These are phyloP conservation scores for Cebus imitator DNA, from an alignment of 2,113 vertebrate species.

Conservation along the genomic window DNA sequence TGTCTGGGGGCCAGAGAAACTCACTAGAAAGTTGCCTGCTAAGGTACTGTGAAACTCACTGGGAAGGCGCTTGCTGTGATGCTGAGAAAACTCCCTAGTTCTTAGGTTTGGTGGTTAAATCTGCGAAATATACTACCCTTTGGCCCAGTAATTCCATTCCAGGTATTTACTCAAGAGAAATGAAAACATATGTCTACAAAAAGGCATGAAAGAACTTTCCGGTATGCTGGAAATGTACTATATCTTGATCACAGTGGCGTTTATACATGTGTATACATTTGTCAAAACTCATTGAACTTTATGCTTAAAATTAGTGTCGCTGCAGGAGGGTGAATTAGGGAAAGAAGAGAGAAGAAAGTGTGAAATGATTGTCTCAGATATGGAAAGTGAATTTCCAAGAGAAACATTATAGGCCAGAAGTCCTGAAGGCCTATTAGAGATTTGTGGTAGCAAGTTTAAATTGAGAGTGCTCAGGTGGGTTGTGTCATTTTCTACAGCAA, in stretches of 20 bases:
- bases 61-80: neutral
- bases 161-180: slow-evolving; percentile 39
- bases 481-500: neutral
- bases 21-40: neutral
- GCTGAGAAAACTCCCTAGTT: neutral
- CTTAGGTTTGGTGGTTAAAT: slow-evolving; percentile 26
- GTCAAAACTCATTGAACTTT: neutral
- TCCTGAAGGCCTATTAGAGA: neutral
- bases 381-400: neutral
- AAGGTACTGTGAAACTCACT: neutral
- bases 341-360: neutral
- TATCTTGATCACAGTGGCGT: neutral
- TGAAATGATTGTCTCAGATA: neutral
- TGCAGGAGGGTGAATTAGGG: neutral
- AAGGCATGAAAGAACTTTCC: neutral
- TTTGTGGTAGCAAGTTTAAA: slow-evolving; percentile 3
- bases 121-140: neutral
- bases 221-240: neutral
- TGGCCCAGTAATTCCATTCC: neutral
- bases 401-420: neutral
- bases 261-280: neutral
- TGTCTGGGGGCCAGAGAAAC: neutral
- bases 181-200: neutral
- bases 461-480: neutral
- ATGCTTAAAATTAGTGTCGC: neutral